Evolutionary conservation across 2,113 vertebrate genomes (phyloP).

Genomic region (Carlito syrichta): DNA sequence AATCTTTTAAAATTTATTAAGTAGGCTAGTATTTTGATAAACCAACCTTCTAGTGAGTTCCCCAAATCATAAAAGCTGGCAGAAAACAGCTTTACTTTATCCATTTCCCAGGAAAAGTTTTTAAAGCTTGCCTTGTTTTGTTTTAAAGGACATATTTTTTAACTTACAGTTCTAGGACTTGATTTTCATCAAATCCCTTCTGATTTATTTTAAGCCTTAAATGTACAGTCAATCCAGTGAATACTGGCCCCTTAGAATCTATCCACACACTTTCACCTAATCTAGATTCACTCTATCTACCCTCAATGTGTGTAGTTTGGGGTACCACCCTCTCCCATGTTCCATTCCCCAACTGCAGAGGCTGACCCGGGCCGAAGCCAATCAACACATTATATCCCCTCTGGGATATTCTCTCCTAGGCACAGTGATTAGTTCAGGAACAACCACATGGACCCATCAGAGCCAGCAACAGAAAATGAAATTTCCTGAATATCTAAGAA

Average conservation of each 20-base stretch:
- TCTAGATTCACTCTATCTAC: neutral
- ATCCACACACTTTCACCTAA: neutral
- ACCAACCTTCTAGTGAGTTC: neutral
- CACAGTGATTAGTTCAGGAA: neutral
- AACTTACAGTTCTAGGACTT: neutral
- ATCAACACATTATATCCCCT: neutral
- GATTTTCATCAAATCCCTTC: neutral
- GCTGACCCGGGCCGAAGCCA: neutral
- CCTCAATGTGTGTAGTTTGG: neutral
- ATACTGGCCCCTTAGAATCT: neutral
- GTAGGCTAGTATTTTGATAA: neutral
- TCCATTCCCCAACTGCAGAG: neutral
- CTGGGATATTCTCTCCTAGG: neutral
- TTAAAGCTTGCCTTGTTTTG: neutral
- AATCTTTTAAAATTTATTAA: constrained; percentile 23
- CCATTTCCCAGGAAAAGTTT: neutral
- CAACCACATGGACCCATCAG: neutral
- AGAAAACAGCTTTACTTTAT: neutral
- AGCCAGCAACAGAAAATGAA: neutral
- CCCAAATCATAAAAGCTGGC: constrained; percentile 3
- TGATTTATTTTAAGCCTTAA: neutral
- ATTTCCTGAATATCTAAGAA: neutral
- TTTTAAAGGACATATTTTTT: neutral
- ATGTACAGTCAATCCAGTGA: neutral
- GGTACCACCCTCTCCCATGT: neutral